Conservation (phyloP, 2,888 invertebrate species). For the Apodemia zela region DNA sequence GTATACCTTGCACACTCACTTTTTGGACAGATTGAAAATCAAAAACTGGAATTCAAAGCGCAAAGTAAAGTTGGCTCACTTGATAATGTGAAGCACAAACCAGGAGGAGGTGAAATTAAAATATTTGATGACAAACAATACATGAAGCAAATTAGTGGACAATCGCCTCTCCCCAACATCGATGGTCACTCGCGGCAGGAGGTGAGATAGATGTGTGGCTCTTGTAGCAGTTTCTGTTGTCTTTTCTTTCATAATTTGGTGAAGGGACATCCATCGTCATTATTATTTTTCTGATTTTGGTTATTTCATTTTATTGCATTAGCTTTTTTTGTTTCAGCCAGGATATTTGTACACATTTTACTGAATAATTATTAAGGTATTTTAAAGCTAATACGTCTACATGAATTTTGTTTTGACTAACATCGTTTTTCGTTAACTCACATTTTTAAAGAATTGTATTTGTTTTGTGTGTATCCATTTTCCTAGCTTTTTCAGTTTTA, state of each 20-base stretch:
- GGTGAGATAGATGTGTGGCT: constrained; percentile 56
- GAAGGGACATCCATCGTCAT: constrained; percentile 42
- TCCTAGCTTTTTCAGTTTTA: background rate
- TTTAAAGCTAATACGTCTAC: constrained; percentile 32
- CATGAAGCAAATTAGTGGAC: constrained; percentile 86
- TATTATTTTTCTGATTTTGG: constrained; percentile 33
- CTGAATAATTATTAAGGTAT: constrained; percentile 49
- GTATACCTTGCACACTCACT: constrained; percentile 54
- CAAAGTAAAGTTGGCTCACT: constrained; percentile 95
- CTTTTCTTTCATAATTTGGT: constrained; percentile 41
- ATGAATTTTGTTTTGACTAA: constrained; percentile 35
- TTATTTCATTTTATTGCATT: constrained; percentile 29
- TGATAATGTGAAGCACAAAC: constrained; percentile 94
- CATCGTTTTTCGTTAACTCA: constrained; percentile 19
- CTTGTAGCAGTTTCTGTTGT: constrained; percentile 24
- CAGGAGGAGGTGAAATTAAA: constrained; percentile 96
- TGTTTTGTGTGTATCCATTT: background rate
- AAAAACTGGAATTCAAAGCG: constrained; percentile 95
- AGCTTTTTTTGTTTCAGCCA: constrained; percentile 70
- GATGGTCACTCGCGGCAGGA: constrained; percentile 68
- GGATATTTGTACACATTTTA: constrained; percentile 76
- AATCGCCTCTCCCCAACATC: constrained; percentile 62
- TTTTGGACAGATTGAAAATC: constrained; percentile 89
- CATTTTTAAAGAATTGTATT: constrained; percentile 1
- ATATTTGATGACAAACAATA: constrained; percentile 96